Percentiles rank a stretch among this genome's conserved stretches.
These are phyloP conservation scores for Zosterops lateralis DNA, from an alignment of 2,113 vertebrate genomes.

Conservation along the genomic window DNA sequence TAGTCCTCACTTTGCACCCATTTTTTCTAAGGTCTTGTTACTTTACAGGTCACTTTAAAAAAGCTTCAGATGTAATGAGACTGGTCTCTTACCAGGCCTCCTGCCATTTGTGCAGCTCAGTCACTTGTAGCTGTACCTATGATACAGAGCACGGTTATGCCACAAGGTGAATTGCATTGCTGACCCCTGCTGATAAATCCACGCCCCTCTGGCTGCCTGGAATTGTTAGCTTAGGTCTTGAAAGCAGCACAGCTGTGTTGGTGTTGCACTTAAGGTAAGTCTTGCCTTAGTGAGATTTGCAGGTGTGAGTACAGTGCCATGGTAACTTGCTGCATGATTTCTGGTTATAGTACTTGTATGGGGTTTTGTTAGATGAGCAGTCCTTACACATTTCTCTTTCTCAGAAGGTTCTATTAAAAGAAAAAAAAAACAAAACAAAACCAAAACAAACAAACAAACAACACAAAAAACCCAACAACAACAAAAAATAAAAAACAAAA, in stretches of 20 bases:
- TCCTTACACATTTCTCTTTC: not conserved
- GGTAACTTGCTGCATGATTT: not conserved
- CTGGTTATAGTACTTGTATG: not conserved
- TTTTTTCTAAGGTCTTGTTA: not conserved
- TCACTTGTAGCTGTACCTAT: not conserved
- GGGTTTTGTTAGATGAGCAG: not conserved
- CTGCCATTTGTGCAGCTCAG: not conserved
- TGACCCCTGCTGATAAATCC: not conserved
- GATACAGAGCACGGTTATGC: not conserved
- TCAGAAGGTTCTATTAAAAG: not conserved
- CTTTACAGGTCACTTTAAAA: not conserved
- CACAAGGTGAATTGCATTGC: not conserved
- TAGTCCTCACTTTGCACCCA: not conserved
- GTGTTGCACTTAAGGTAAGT: not conserved
- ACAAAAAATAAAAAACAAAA: too few species aligned
- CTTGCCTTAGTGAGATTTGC: not conserved
- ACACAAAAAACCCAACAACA: too few species aligned
- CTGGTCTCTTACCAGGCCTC: not conserved
- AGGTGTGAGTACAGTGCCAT: not conserved
- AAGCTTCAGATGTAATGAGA: not conserved
- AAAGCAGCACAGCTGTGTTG: not conserved
- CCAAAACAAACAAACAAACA: too few species aligned
- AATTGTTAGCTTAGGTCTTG: not conserved
- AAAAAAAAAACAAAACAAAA: not conserved
- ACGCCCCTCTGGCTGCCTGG: not conserved